Conservation (phyloP, 1,140 invertebrate species). For the Caenorhabditis tropicalis region DNA sequence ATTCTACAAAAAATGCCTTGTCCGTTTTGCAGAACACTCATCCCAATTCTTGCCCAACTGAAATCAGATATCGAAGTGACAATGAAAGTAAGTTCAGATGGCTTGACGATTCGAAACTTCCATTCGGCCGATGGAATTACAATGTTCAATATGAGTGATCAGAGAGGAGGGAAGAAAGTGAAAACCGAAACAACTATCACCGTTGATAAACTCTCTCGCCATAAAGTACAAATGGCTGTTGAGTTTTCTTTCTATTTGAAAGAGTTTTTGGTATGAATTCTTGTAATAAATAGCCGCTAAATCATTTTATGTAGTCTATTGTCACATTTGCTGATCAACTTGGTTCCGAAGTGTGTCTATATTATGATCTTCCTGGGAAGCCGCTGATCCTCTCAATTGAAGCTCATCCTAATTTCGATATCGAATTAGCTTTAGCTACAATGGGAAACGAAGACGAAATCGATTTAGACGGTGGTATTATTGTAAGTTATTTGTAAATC, state of each 20-base stretch:
- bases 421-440: slow-evolving; percentile 7
- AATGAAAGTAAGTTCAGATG: background rate
- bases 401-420: slow-evolving; percentile 13
- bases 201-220: background rate
- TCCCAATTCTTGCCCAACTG: slow-evolving; percentile 12
- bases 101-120: slow-evolving; percentile 16
- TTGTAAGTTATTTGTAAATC: background rate
- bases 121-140: background rate
- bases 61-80: slow-evolving; percentile 17
- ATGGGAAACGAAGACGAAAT: slow-evolving; percentile 21
- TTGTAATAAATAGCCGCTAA: too few species aligned
- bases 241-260: slow-evolving; percentile 6
- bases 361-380: slow-evolving; percentile 17
- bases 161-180: background rate
- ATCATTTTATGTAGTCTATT: background rate
- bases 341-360: slow-evolving; percentile 4
- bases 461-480: slow-evolving; percentile 9
- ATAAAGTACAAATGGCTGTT: background rate
- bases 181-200: slow-evolving; percentile 30
- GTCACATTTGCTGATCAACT: slow-evolving; percentile 11
- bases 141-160: slow-evolving; percentile 2
- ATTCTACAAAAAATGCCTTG: background rate
- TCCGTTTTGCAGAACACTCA: background rate
- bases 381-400: background rate
- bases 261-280: background rate